Evolutionary conservation across 1,140 invertebrate species (phyloP), one percentile per base, ranked within the genome.

Genomic region (Proales similis): DNA sequence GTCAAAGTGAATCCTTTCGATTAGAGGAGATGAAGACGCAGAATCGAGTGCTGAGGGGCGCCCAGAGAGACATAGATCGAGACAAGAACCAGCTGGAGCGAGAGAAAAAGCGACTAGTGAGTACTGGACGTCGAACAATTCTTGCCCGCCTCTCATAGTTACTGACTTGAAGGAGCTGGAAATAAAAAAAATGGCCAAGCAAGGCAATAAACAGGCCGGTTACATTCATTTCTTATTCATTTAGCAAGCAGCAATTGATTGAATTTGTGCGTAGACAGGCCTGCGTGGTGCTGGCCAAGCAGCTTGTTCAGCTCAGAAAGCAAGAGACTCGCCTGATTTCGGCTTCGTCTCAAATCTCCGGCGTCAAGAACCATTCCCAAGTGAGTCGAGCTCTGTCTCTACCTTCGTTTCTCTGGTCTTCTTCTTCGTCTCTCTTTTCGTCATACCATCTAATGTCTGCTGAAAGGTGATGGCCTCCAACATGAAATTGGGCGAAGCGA

Each of bases 31-130:
- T 90, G 72, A 79, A 84, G 39, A 79, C 85, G 70, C 88, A 87
- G 80, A 87, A 90, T 69, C 79, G 82, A 67, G 81, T 82, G 32
- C 71, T 92, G 24, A 76, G 84, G 20, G 87, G 85, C 79, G 86
- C 85, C 27, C 82, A 83, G 4, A 78, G 89, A 70, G 87, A 89
- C 72, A 79, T 92, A 65, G 87, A 88, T 64, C 79, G 86, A 66
- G 88, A 90, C 71, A 80, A 84, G 66, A 71, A 79, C 57, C 81
- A 85, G 67, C 72, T 92, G 57, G 88, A 91, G 74, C 79, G 82
- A 68, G 86, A 91, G 77, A 89, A 92, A 74, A 90, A 89, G 67
- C 87, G 90, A 80, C 72, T 93, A 68, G 85, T 86, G 76, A 74
- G 72, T 69, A 29, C 27, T 63, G 0, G 26, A 39, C 20, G 17